Evolutionary conservation across 2,113 vertebrate genomes (phyloP), one percentile per base, ranked within the genome.

Genomic region (Saimiri boliviensis): DNA sequence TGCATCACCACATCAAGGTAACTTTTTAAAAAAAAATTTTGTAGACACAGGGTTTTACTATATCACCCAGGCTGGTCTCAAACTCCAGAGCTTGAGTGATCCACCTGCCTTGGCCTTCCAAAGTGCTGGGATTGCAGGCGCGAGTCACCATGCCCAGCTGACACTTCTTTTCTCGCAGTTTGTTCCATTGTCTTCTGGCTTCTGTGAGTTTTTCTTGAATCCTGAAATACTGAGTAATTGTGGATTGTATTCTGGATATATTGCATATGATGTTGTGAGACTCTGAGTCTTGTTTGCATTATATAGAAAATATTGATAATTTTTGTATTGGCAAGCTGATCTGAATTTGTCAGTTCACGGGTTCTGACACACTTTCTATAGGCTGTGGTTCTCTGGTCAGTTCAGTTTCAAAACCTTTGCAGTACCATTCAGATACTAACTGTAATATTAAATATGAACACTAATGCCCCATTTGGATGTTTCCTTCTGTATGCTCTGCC

Each of bases 1-100:
- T 63, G 60, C 12, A 1, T 12, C 27, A 63, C 5, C 27, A 63
- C 27, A 63, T 27, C 12, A 12, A 30, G 5, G 27, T 63, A 63
- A 30, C 60, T 32, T 32, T 14, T 30, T 30, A 3, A 32, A 63
- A 63, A 14, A 30, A 2, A 0, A 30, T 60, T 27, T 60, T 32
- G 27, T 63, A 63, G 60, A 63, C 27, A 30, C 5, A 14, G 12
- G 5, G 5, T 63, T 63, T 63, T 30, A 63, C 60, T 63, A 32
- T 63, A 27, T 63, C 60, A 63, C 27, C 60, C 27, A 63, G 60
- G 27, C 60, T 63, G 60, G 27, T 63, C 27, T 63, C 27, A 63
- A 63, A 32, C 27, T 63, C 27, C 60, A 30, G 60, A 13, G 60
- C 27, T 63, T 12, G 13, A 63, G 60, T 63, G 12, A 63, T 30